phyloP scores from a whole-genome alignment of 2,888 invertebrate genomes.

The Chrysolina americana region DNA sequence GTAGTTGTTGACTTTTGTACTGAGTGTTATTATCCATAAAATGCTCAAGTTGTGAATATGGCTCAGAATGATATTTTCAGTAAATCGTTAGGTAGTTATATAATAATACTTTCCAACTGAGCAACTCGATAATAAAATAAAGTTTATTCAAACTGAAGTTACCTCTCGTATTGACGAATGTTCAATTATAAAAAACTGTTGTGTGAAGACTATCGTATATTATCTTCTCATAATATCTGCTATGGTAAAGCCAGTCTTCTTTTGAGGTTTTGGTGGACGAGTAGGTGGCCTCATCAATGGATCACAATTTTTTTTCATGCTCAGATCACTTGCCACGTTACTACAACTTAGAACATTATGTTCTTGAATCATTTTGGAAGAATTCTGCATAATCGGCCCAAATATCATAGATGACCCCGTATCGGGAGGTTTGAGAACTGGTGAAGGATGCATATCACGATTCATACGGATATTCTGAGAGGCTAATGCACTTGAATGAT shows the following conservation, averaged over 20 bases:
- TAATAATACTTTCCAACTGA: too few relatives aligned
- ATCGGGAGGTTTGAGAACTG: conserved; percentile 67
- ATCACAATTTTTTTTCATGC: conserved; percentile 66
- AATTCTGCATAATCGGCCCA: conserved; percentile 44
- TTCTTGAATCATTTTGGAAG: conserved; percentile 42
- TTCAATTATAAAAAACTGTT: background rate
- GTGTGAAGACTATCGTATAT: conserved; percentile 19
- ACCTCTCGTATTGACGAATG: background rate
- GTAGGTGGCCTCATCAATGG: conserved; percentile 61
- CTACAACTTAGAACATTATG: conserved; percentile 50
- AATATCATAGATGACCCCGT: conserved; percentile 44
- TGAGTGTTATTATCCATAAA: too few relatives aligned
- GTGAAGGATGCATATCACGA: conserved; percentile 54
- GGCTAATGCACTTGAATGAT: conserved; percentile 52
- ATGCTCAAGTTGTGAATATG: too few relatives aligned
- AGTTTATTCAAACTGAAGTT: too few relatives aligned
- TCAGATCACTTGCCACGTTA: conserved; percentile 66
- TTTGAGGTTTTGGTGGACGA: conserved; percentile 73
- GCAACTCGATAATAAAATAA: too few relatives aligned
- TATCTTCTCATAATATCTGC: conserved; percentile 92
- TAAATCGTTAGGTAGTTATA: too few relatives aligned
- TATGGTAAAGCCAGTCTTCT: conserved; percentile 89
- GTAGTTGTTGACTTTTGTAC: too few relatives aligned
- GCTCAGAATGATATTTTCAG: too few relatives aligned
- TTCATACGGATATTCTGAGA: conserved; percentile 53